These are phyloP conservation scores for Galemys pyrenaicus DNA, from an alignment of 2,113 vertebrate genomes.

Conservation along the genomic window DNA sequence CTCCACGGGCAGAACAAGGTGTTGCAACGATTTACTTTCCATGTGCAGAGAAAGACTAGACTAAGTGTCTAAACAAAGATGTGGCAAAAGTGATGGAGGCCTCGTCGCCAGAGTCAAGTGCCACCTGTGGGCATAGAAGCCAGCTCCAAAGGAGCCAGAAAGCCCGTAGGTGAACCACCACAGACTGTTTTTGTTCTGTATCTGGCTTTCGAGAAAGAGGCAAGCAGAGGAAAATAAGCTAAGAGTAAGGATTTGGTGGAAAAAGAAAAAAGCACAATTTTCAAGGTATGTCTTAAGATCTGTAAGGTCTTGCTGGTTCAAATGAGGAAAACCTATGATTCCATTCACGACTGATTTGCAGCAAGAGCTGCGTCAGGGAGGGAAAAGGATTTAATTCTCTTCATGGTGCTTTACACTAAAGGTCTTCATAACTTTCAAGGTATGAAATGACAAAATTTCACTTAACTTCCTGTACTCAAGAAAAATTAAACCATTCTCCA, in stretches of 20 bases:
- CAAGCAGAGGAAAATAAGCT: background rate
- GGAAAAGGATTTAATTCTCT: background rate
- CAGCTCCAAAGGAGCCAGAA: background rate
- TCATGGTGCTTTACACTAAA: background rate
- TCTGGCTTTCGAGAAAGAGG: background rate
- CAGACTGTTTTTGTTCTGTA: background rate
- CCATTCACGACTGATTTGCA: background rate
- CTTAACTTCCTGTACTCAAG: background rate
- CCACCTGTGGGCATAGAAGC: fast-evolving
- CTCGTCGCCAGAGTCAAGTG: fast-evolving
- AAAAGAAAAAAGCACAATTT: background rate
- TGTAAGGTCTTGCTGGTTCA: background rate
- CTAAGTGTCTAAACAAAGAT: background rate
- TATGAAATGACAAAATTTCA: background rate
- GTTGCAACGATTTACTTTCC: background rate
- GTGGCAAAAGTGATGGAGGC: background rate
- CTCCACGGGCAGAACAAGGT: background rate
- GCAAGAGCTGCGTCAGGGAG: background rate
- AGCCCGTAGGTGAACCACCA: background rate
- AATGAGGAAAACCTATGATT: background rate
- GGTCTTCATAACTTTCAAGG: background rate
- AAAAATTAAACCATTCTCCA: background rate
- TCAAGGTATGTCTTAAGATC: background rate
- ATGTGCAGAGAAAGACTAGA: background rate
- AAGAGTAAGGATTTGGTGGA: background rate